phyloP scores from a whole-genome alignment of 1,140 invertebrate species.

The Venturia canescens region DNA sequence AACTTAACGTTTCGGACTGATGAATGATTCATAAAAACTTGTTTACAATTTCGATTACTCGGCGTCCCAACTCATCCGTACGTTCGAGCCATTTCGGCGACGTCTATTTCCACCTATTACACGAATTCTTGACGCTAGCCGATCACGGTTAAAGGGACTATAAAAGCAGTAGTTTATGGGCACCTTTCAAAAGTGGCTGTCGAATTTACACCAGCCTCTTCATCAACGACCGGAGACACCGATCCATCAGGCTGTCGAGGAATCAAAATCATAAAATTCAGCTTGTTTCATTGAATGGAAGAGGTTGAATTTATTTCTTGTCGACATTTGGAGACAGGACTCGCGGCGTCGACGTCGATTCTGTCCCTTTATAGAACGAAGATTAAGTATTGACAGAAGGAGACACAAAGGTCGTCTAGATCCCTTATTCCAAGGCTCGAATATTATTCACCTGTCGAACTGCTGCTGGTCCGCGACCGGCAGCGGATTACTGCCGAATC shows the following conservation, averaged over 20 bases:
- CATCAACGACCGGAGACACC: too few species aligned
- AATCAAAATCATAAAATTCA: too few species aligned
- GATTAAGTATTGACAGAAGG: slow-evolving; percentile 15
- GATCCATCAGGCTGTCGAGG: too few species aligned
- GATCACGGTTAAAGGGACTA: background rate
- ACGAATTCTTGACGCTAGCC: background rate
- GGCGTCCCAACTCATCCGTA: background rate
- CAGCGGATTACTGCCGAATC: background rate
- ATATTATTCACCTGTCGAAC: background rate
- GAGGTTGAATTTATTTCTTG: background rate
- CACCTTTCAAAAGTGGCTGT: too few species aligned
- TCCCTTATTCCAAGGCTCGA: background rate
- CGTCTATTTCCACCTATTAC: background rate
- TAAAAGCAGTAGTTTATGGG: too few species aligned
- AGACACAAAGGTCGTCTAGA: slow-evolving; percentile 6
- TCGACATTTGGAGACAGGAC: background rate
- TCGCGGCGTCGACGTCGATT: slow-evolving; percentile 1
- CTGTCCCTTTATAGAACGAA: slow-evolving; percentile 22
- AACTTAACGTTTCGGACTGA: background rate
- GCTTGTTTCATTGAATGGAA: background rate
- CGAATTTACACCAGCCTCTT: too few species aligned
- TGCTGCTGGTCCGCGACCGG: background rate
- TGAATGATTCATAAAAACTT: background rate
- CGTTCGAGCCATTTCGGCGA: too few species aligned
- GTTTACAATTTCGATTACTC: slow-evolving; percentile 11